These are phyloP conservation scores for Anarhynchus alexandrinus DNA, from an alignment of 2,113 vertebrate species.

Conservation along the genomic window DNA sequence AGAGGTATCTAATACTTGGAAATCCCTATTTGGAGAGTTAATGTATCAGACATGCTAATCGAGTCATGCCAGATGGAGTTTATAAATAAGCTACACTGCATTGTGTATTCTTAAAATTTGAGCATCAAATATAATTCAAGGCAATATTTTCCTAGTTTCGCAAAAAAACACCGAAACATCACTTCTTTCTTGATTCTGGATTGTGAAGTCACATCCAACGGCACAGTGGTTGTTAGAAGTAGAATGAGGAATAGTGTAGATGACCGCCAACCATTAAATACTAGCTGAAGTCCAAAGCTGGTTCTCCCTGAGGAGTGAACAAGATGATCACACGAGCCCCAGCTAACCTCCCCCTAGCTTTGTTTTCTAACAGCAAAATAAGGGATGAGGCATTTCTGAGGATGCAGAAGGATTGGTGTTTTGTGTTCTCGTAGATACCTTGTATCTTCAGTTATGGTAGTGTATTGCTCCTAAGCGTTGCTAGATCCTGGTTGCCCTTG, in stretches of 20 bases:
- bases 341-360: neutral
- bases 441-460: neutral
- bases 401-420: neutral
- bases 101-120: neutral
- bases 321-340: neutral
- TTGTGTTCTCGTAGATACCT: neutral
- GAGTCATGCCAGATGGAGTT: slow-evolving; percentile 4
- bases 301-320: neutral
- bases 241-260: neutral
- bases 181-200: neutral
- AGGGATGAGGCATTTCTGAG: neutral
- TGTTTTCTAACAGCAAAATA: neutral
- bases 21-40: neutral
- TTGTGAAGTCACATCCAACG: neutral
- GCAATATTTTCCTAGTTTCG: neutral
- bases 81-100: neutral
- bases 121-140: neutral
- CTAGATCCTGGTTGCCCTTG: neutral
- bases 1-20: neutral
- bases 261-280: neutral
- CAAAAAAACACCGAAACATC: neutral
- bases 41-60: slow-evolving; percentile 9
- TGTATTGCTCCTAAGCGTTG: neutral
- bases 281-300: neutral
- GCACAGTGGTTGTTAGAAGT: neutral